These are phyloP conservation scores for Conus betulinus DNA, from an alignment of 1,140 invertebrate genomes.

Conservation along the genomic window DNA sequence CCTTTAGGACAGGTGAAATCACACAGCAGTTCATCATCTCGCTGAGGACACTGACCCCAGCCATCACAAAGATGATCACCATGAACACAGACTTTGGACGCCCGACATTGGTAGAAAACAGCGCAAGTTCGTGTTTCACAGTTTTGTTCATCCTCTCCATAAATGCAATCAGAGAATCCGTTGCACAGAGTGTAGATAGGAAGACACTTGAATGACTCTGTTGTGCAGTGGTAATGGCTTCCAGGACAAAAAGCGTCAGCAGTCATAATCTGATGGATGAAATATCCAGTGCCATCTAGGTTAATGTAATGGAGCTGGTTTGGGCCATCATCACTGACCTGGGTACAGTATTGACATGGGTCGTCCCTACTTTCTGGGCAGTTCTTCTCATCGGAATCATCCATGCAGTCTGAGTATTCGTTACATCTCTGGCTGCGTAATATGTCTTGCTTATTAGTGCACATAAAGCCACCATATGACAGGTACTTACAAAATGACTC, in stretches of 20 bases:
- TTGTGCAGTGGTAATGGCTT: slow-evolving; percentile 1
- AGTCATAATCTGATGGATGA: background rate
- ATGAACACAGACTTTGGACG: slow-evolving; percentile 14
- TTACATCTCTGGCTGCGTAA: too few relatives aligned
- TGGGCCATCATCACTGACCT: too few relatives aligned
- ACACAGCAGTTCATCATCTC: background rate
- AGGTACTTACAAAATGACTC: too few relatives aligned
- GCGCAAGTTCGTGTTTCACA: slow-evolving; percentile 25
- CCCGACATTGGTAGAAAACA: slow-evolving; percentile 30
- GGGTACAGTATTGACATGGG: too few relatives aligned
- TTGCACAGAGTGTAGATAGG: slow-evolving; percentile 8
- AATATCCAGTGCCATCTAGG: background rate
- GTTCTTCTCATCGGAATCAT: too few relatives aligned
- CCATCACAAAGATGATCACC: too few relatives aligned
- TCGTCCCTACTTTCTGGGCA: too few relatives aligned
- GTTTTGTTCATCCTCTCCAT: background rate
- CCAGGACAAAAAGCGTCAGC: background rate
- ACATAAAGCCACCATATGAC: too few relatives aligned
- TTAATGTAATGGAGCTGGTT: background rate
- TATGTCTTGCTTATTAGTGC: too few relatives aligned
- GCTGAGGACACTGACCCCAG: too few relatives aligned
- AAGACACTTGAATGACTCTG: background rate
- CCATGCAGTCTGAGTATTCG: too few relatives aligned
- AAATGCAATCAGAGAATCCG: slow-evolving; percentile 2
- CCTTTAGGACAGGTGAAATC: slow-evolving; percentile 44